Percentiles rank a stretch among this genome's conserved stretches.
phyloP scores from a whole-genome alignment of 2,797 vertebrate species.

The Tapera naevia region DNA sequence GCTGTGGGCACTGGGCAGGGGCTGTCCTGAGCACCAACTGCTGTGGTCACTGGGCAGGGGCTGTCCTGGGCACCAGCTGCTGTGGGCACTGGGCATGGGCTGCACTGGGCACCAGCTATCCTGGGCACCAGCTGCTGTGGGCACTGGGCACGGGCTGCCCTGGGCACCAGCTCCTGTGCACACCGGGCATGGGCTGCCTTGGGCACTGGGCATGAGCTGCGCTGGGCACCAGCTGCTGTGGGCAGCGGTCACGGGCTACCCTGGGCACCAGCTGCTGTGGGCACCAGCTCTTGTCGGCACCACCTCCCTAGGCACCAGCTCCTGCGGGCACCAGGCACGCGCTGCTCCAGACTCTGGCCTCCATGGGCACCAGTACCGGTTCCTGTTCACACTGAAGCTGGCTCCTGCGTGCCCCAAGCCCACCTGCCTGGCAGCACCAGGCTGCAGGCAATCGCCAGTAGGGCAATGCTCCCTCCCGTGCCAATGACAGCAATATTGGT shows the following conservation, averaged over 20 bases:
- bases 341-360: too few relatives aligned
- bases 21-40: too few relatives aligned
- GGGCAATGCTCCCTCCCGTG: neutral
- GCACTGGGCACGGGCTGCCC: too few relatives aligned
- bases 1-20: neutral
- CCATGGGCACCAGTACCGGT: neutral
- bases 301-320: too few relatives aligned
- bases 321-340: neutral
- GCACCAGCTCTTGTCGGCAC: too few relatives aligned
- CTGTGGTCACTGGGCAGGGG: neutral
- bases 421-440: neutral
- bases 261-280: too few relatives aligned
- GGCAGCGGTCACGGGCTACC: neutral
- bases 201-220: neutral
- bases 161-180: neutral
- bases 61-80: neutral
- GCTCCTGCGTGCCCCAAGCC: neutral
- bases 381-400: fast-evolving
- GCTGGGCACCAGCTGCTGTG: neutral
- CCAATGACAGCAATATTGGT: fast-evolving
- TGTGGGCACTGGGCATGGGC: too few relatives aligned
- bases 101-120: too few relatives aligned
- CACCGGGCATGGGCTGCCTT: neutral
- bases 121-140: too few relatives aligned
- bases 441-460: neutral